A percentile compares a stretch with the other conserved stretches of the same genome.
These are phyloP conservation scores for Pediacus dermestoides DNA, from an alignment of 2,888 invertebrate species.

Conservation along the genomic window DNA sequence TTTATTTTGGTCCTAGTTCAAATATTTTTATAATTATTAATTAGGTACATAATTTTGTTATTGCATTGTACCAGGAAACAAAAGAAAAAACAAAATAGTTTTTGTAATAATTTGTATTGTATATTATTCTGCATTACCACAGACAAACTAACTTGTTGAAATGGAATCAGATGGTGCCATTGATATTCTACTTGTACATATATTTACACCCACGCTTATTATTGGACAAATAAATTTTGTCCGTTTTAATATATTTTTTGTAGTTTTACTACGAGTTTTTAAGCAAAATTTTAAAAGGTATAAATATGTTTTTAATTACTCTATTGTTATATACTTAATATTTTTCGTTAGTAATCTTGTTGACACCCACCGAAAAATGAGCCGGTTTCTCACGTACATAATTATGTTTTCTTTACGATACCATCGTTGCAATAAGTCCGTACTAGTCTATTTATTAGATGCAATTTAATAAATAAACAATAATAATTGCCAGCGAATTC, in stretches of 20 bases:
- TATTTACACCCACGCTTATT: slow-evolving; percentile 29
- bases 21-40: slow-evolving; percentile 12
- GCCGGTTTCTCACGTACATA: background rate
- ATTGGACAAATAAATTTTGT: slow-evolving; percentile 24
- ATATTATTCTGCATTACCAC: slow-evolving; percentile 4
- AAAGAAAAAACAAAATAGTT: too few species aligned
- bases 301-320: too few species aligned
- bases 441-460: slow-evolving; percentile 22
- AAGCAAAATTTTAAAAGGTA: too few species aligned
- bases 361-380: background rate
- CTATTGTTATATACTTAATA: too few species aligned
- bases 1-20: slow-evolving; percentile 34
- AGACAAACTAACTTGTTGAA: slow-evolving; percentile 11
- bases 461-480: slow-evolving; percentile 10
- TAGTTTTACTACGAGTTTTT: background rate
- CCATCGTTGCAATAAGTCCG: slow-evolving; percentile 21
- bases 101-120: slow-evolving; percentile 1
- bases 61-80: background rate
- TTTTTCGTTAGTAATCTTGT: slow-evolving; percentile 1
- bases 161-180: slow-evolving; percentile 39
- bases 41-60: too few species aligned
- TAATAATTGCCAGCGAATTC: slow-evolving; percentile 17
- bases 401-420: slow-evolving; percentile 8
- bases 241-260: slow-evolving; percentile 16
- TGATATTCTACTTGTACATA: slow-evolving; percentile 23